Conservation (phyloP, 2,113 vertebrate genomes). For the Psettodes erumei region DNA sequence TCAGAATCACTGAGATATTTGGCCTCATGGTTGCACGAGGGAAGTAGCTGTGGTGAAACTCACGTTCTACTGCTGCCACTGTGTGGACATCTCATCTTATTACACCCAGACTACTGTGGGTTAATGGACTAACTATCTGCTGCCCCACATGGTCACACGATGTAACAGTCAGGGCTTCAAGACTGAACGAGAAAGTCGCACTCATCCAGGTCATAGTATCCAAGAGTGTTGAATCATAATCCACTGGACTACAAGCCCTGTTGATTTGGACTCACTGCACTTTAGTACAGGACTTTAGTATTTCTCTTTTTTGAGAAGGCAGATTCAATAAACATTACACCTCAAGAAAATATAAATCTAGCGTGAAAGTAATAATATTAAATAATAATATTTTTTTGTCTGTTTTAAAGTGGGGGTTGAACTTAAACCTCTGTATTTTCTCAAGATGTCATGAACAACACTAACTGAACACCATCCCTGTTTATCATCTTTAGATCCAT, state of each 20-base stretch:
- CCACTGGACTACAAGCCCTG: too few relatives aligned
- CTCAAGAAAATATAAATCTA: too few relatives aligned
- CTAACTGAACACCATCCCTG: background rate
- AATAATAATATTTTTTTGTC: too few relatives aligned
- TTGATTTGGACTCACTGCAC: too few relatives aligned
- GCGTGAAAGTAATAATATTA: too few relatives aligned
- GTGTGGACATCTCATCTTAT: slow-evolving; percentile 51
- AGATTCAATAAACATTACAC: too few relatives aligned
- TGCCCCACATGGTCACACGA: slow-evolving; percentile 25
- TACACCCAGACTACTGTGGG: background rate
- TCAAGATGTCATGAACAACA: background rate
- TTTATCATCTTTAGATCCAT: background rate
- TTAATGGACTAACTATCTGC: background rate
- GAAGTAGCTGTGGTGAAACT: background rate
- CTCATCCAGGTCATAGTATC: too few relatives aligned
- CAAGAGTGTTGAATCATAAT: too few relatives aligned
- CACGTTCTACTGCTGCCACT: slow-evolving; percentile 66
- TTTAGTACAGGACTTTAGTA: too few relatives aligned
- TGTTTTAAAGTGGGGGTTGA: too few relatives aligned
- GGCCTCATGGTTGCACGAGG: background rate
- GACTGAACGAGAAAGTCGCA: background rate
- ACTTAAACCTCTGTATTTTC: background rate
- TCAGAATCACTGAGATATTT: background rate
- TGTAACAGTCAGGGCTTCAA: background rate
- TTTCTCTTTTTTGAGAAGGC: too few relatives aligned